These are phyloP conservation scores for Odontamblyopus rebecca DNA, from an alignment of 2,797 vertebrate genomes.

Conservation along the genomic window DNA sequence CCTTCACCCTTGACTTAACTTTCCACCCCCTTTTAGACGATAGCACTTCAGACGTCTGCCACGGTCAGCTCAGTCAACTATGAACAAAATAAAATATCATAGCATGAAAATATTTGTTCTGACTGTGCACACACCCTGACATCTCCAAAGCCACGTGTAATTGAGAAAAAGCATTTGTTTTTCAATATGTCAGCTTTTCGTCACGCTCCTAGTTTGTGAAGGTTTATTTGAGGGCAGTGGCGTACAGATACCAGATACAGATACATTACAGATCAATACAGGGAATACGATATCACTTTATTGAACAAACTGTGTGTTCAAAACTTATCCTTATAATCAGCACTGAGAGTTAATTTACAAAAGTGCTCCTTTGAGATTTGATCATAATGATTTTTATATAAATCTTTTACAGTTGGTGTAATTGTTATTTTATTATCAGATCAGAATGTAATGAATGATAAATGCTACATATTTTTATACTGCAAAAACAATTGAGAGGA, in stretches of 20 bases:
- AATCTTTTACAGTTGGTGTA: background rate
- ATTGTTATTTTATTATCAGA: conserved; percentile 2
- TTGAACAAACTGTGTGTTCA: background rate
- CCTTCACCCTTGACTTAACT: conserved; percentile 40
- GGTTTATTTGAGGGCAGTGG: conserved; percentile 1
- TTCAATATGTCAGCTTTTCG: background rate
- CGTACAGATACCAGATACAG: background rate
- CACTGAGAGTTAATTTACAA: background rate
- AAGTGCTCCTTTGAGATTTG: background rate
- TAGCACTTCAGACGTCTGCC: conserved; percentile 55
- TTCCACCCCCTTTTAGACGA: conserved; percentile 38
- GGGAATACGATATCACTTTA: background rate
- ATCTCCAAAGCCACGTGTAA: conserved; percentile 1
- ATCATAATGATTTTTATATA: background rate
- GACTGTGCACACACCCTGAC: conserved; percentile 43
- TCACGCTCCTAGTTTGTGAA: background rate
- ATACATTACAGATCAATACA: background rate
- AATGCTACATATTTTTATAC: background rate
- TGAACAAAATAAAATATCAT: conserved; percentile 55
- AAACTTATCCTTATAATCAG: background rate
- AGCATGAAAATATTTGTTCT: conserved; percentile 43
- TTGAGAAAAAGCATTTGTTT: conserved; percentile 22
- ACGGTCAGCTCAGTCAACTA: conserved; percentile 39
- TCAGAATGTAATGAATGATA: background rate
- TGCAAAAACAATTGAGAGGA: background rate